Percentiles rank a stretch among this genome's conserved stretches.
Evolutionary conservation across 2,797 vertebrate genomes (phyloP).

Genomic region (Eremophila alpestris): DNA sequence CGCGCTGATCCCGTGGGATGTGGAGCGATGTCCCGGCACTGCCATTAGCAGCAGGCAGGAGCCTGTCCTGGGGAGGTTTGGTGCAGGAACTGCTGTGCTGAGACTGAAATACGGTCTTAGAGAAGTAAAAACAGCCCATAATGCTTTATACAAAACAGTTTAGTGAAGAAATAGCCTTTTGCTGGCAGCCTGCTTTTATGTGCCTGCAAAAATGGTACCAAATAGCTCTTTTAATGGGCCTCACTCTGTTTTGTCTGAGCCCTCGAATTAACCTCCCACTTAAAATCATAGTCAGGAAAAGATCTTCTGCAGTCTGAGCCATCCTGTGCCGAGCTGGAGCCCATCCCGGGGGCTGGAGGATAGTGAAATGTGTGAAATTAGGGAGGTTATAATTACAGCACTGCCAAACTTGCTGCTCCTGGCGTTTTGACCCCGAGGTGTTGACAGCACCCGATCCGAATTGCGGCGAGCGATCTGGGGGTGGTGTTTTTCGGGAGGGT

Average conservation of each 20-base stretch:
- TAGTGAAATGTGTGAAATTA: neutral
- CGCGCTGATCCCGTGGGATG: neutral
- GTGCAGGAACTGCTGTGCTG: neutral
- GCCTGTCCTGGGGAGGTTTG: neutral
- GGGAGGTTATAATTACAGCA: neutral
- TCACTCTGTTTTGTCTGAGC: conserved; percentile 7
- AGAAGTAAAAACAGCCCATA: neutral
- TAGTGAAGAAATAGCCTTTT: neutral
- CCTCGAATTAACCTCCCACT: neutral
- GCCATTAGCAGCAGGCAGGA: rapidly evolving
- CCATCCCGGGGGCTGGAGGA: neutral
- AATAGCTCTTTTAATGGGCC: neutral
- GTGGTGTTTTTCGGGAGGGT: neutral
- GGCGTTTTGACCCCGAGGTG: neutral
- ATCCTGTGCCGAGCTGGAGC: neutral
- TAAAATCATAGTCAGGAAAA: neutral
- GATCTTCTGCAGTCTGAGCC: neutral
- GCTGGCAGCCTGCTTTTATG: neutral
- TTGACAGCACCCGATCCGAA: neutral
- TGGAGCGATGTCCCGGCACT: rapidly evolving
- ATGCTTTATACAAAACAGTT: neutral
- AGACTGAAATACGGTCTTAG: neutral
- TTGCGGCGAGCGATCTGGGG: neutral
- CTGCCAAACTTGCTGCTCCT: neutral
- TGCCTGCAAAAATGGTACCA: neutral